phyloP scores from a whole-genome alignment of 2,888 invertebrate genomes.

The Agelastica alni region DNA sequence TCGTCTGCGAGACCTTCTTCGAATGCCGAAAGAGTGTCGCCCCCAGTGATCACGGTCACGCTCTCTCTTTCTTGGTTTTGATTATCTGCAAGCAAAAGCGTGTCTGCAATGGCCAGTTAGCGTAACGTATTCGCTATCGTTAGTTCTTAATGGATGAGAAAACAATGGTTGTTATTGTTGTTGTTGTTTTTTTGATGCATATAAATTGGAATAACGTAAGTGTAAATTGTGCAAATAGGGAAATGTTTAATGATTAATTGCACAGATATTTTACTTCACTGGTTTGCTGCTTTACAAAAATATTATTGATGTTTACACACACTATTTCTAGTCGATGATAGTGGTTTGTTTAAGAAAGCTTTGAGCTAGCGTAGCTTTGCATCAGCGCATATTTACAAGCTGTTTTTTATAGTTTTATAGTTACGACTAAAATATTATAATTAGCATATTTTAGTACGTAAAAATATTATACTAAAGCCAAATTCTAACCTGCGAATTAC shows the following conservation, averaged over 20 bases:
- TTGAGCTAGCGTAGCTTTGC: no score
- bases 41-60: slow-evolving; percentile 72
- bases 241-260: not conserved
- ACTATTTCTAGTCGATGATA: not conserved
- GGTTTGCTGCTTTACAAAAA: not conserved
- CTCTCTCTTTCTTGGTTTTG: slow-evolving; percentile 54
- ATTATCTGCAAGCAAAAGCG: slow-evolving; percentile 44
- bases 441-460: no score
- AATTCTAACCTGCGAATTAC: no score
- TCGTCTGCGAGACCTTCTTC: slow-evolving; percentile 89
- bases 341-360: no score
- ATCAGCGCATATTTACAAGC: no score
- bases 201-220: not conserved
- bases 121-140: slow-evolving; percentile 10
- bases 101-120: slow-evolving; percentile 26
- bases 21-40: slow-evolving; percentile 72
- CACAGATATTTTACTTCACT: slow-evolving; percentile 5
- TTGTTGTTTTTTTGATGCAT: no score
- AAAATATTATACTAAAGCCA: no score
- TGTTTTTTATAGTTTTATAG: no score
- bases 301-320: not conserved
- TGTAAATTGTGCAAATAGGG: not conserved
- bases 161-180: no score
- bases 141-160: slow-evolving; percentile 6
- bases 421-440: no score